Conservation (phyloP, 2,113 vertebrate species). For the Hyaena hyaena region DNA sequence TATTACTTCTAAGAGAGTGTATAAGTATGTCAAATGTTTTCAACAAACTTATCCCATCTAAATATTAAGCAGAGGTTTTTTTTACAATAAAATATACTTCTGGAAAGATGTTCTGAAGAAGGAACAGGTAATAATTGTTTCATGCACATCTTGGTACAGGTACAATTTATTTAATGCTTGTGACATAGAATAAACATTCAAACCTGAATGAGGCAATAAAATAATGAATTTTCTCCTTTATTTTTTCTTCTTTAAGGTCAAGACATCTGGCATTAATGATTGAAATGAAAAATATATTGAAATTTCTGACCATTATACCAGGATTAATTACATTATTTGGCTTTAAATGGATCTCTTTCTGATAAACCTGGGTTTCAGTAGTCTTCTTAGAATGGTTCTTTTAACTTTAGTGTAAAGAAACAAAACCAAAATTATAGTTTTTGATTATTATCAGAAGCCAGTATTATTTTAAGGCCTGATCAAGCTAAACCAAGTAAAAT, state of each 20-base stretch:
- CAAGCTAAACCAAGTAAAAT: neutral
- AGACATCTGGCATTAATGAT: neutral
- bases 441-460: neutral
- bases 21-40: neutral
- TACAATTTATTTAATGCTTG: neutral
- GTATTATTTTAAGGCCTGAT: neutral
- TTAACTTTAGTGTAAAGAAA: neutral
- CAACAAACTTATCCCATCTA: neutral
- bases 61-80: neutral
- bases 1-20: neutral
- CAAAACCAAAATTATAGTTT: neutral
- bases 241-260: neutral
- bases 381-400: neutral
- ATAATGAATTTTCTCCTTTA: neutral
- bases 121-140: neutral
- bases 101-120: neutral
- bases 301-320: neutral
- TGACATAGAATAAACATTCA: neutral
- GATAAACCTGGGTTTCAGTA: neutral
- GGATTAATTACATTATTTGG: neutral
- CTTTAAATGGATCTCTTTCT: neutral
- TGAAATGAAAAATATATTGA: constrained; percentile 13
- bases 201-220: neutral
- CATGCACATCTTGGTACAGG: neutral
- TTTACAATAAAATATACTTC: neutral